Base-by-base conservation (phyloP, 2,113 vertebrate genomes). In the Passerina amoena region DNA sequence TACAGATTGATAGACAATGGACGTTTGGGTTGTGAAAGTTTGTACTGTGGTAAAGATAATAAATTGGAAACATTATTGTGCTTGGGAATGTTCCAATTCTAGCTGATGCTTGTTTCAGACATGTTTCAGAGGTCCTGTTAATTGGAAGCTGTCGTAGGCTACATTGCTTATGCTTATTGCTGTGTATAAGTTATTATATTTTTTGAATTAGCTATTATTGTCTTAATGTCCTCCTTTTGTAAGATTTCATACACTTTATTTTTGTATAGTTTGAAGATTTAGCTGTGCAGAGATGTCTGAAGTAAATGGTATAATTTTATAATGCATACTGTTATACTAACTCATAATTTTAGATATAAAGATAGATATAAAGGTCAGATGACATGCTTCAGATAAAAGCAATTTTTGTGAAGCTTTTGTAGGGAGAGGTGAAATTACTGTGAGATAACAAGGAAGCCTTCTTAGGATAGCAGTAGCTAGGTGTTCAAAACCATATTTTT, bases 31-130 rank as follows among this genome's bases (percentile, higher is more conserved):
- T 99, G 98, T 98, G 98, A 97, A 98, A 98, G 98, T 98, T 99
- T 99, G 98, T 99, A 98, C 98, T 98, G 98, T 99, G 98, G 98
- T 98, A 98, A 98, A 98, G 98, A 98, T 98, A 98, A 99, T 98
- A 98, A 99, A 98, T 98, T 97, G 97, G 94, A 98, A 97, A 98
- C 83, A 84, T 97, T 87, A 92, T 97, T 98, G 86, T 97, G 96
- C 95, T 94, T 97, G 96, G 92, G 94, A 94, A 96, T 97, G 97
- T 97, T 97, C 95, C 94, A 94, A 56, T 97, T 97, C 93, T 93
- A 96, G 87, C 94, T 97, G 59, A 93, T 96, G 76, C 69, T 96
- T 81, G 54, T 95, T 95, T 96, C 93, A 79, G 89, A 92, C 63
- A 91, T 80, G 53, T 94, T 95, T 92, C 88, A 73, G 89, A 94